These are phyloP conservation scores for Cassiopea andromeda DNA, from an alignment of 30 jellyfish, hydroid and myxozoan species.

Conservation along the genomic window DNA sequence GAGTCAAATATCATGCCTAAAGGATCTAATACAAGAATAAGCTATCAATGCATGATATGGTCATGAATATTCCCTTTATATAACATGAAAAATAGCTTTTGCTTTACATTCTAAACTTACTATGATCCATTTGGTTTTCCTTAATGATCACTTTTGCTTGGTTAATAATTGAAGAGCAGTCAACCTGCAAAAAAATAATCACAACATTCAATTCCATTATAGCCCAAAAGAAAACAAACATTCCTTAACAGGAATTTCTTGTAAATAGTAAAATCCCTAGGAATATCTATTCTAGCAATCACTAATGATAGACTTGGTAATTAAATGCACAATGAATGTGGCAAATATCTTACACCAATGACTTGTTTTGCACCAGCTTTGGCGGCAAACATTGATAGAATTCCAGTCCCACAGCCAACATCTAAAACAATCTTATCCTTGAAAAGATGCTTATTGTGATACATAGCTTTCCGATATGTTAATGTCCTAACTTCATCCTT, in stretches of 20 bases:
- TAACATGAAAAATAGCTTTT: not conserved
- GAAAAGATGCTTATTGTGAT: slow-evolving; percentile 91
- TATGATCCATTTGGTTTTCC: slow-evolving; percentile 78
- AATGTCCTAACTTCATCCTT: slow-evolving; percentile 98
- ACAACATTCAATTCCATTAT: not conserved
- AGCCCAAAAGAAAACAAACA: no score
- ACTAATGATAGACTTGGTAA: not conserved
- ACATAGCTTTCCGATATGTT: slow-evolving; percentile 96
- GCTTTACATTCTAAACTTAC: slow-evolving; percentile 49
- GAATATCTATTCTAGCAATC: no score
- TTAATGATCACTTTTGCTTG: slow-evolving; percentile 86
- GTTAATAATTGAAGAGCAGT: slow-evolving; percentile 92
- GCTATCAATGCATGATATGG: no score
- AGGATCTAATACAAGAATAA: no score
- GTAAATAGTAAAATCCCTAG: not conserved
- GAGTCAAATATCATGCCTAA: not conserved
- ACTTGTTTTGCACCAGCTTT: slow-evolving; percentile 99
- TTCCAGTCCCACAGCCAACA: slow-evolving; percentile 99
- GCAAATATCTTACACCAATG: slow-evolving; percentile 72
- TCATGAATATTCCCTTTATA: not conserved
- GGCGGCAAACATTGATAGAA: slow-evolving; percentile 97
- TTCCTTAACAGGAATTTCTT: not conserved
- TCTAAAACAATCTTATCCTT: slow-evolving; percentile 94
- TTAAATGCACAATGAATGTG: not conserved
- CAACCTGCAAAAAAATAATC: slow-evolving; percentile 58